Percentiles rank a stretch among this genome's conserved stretches.
Evolutionary conservation across 1,140 invertebrate genomes (phyloP).

Genomic region (Drosophila obscura): DNA sequence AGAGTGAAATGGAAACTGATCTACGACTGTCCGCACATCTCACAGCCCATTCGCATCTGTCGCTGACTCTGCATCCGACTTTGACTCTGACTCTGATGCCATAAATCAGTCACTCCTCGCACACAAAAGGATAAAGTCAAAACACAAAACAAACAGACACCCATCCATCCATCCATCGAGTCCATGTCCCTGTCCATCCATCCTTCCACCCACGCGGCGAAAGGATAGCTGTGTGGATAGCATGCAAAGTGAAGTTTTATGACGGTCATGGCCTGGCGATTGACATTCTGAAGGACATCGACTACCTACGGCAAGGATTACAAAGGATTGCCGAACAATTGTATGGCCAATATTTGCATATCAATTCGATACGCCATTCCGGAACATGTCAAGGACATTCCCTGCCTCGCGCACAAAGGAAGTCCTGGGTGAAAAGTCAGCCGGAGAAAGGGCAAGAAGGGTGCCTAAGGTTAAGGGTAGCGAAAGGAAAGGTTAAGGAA

Average conservation of each 20-base stretch:
- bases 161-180: background rate
- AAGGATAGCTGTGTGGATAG: constrained; percentile 29
- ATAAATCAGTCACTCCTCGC: constrained; percentile 58
- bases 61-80: constrained; percentile 34
- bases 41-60: constrained; percentile 17
- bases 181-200: background rate
- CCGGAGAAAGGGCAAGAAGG: constrained; percentile 19
- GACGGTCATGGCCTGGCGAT: constrained; percentile 66
- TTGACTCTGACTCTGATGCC: constrained; percentile 54
- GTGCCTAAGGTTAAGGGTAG: constrained; percentile 39
- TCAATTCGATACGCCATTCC: constrained; percentile 58
- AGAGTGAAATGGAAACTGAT: constrained; percentile 63
- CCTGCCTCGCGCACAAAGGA: constrained; percentile 4
- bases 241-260: constrained; percentile 58
- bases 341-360: constrained; percentile 76
- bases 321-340: constrained; percentile 77
- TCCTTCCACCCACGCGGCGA: constrained; percentile 23
- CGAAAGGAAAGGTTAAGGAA: background rate
- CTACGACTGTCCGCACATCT: constrained; percentile 14
- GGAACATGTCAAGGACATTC: constrained; percentile 63
- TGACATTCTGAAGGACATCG: constrained; percentile 56
- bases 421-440: constrained; percentile 29
- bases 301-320: constrained; percentile 75
- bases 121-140: constrained; percentile 65
- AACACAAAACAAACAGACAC: constrained; percentile 68